Evolutionary conservation across 1,140 invertebrate species (phyloP), one percentile per base, ranked within the genome.

Genomic region (Tetramorium parvispinum): DNA sequence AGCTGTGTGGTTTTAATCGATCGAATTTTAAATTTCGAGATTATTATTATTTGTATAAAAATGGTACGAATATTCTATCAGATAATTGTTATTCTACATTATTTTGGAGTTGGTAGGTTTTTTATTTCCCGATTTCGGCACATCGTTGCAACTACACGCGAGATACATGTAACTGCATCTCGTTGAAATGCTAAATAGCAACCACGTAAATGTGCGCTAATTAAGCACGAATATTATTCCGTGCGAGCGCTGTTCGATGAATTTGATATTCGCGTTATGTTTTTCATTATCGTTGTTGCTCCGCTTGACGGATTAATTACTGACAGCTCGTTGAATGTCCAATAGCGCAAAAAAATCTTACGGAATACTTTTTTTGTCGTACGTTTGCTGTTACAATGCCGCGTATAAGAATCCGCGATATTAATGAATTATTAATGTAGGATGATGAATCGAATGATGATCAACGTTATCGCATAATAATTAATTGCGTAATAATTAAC

Each of bases 261-360:
- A 61, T 83, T 24, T 73, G 40, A 83, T 83, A 83, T 83, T 83
- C 53, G 24, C 37, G 27, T n/a, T 61, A 24, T 57, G 66, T 73
- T 65, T 65, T 65, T 65, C 63, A 21, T 65, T 43, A 65, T 59
- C 6, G n/a, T 53, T 40, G 40, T 70, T 68, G 70, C 49, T 83
- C 24, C 27, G 53, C 79, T 75, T 75, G 79, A 82, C 18, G 66
- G 79, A 83, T 83, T 75, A 75, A 83, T 83, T 83, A 83, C 68
- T 83, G 68, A 75, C 66, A 83, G 40, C 40, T 83, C 40, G 53
- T 73, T 75, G 79, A 73, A 46, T 49, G 27, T 18, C 13, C 13
- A 53, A 46, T 83, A 83, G 61, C 49, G 24, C 53, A 16, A 73
- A 83, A 68, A 75, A 59, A 61, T 59, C 40, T 73, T 32, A 37